Evolutionary conservation across 2,797 vertebrate species (phyloP), one percentile per base, ranked within the genome.

Genomic region (Nasua narica): DNA sequence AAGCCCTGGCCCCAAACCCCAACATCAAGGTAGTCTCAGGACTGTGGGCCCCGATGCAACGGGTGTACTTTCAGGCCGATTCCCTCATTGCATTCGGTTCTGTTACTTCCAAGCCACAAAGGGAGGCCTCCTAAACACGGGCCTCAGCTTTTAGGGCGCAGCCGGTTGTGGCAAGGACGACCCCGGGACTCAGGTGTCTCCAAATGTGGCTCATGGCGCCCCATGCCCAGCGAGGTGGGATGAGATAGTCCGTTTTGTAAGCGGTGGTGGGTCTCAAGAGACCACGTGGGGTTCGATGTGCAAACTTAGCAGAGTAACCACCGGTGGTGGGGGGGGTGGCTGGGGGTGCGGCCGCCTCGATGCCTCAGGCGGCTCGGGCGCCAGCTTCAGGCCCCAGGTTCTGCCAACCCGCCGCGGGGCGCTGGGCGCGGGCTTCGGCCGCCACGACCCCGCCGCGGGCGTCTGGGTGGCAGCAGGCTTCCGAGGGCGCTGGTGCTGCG

Each of bases 1-100:
- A 99, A 99, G 98, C 98, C 99, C 99, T 99, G 98, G 99, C 98
- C 99, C 99, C 99, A 99, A 70, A 16, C 48, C 3, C 35, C 29
- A 18, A 15, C 18, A 3, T 5, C 16, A 43, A 46, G n/a, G 48
- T 77, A 2, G n/a, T 32, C 50, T 78, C 70, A 11, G 56, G 40
- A 29, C 9, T 46, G 14, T 6, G 40, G 90, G 62, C 11, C 62
- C 52, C 4, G 86, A 56, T 1, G 32, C 62, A 27, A 50, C 5
- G 40, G 32, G 19, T 14, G 69, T 21, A 7, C 19, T 0, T 7
- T 32, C n/a, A 86, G 29, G 70, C 48, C 7, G 4, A 35, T 40
- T 72, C 25, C 46, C 76, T 15, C 0, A 29, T 23, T 62, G 78
- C 32, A 4, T 69, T 93, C 62, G n/a, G 32, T 67, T 89, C 23